phyloP scores from a whole-genome alignment of 2,797 vertebrate species.

The Danio jaintianensis region DNA sequence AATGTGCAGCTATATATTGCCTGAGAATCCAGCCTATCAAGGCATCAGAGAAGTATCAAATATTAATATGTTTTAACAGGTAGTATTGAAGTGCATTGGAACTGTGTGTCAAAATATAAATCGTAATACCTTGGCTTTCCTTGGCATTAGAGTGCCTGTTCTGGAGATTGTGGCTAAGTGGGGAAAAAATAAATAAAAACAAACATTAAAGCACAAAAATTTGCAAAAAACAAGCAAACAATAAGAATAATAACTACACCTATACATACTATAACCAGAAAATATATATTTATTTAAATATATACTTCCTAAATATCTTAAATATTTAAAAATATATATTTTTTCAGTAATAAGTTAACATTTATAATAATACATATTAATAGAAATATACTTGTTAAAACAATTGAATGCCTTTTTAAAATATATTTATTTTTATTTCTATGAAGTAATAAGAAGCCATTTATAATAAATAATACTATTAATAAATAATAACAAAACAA shows the following conservation, averaged over 20 bases:
- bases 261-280: too few relatives aligned
- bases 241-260: not conserved
- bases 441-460: too few relatives aligned
- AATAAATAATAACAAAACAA: too few relatives aligned
- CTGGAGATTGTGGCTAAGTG: slow-evolving; percentile 78
- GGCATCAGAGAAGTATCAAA: not conserved
- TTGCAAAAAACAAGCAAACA: not conserved
- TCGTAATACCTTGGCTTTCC: slow-evolving; percentile 74
- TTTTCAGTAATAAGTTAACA: too few relatives aligned
- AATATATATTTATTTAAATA: too few relatives aligned
- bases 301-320: too few relatives aligned
- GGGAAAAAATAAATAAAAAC: not conserved
- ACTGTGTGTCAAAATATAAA: not conserved
- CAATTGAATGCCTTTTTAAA: too few relatives aligned
- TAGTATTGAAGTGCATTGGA: not conserved
- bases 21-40: not conserved
- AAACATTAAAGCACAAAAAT: not conserved
- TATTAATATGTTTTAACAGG: not conserved
- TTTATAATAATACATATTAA: too few relatives aligned
- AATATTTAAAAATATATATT: too few relatives aligned
- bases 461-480: too few relatives aligned
- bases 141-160: slow-evolving; percentile 78
- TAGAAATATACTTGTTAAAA: too few relatives aligned
- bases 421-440: too few relatives aligned
- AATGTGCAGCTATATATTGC: not conserved